phyloP scores from a whole-genome alignment of 2,888 invertebrate genomes.

The Troglohyphantes excavatus region DNA sequence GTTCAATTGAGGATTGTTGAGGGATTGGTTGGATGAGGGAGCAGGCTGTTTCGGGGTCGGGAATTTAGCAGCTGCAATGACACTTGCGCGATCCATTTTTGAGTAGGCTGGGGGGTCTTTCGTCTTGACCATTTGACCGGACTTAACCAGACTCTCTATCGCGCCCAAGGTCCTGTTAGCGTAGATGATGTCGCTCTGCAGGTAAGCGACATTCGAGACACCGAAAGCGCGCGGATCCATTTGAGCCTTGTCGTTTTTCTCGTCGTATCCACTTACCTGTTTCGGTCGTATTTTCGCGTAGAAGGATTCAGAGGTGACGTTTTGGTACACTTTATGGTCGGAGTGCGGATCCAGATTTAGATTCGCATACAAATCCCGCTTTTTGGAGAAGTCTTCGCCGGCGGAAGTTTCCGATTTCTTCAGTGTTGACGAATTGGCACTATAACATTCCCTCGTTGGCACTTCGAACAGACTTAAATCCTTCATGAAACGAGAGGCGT shows the following conservation, averaged over 20 bases:
- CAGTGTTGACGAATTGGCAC: conserved; percentile 71
- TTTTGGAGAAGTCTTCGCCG: conserved; percentile 79
- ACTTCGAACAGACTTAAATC: conserved; percentile 80
- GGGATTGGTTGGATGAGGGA: not conserved
- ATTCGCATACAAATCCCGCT: conserved; percentile 79
- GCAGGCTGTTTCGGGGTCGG: conserved; percentile 67
- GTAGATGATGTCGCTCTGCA: conserved; percentile 15
- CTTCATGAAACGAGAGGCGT: conserved; percentile 79
- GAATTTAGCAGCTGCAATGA: conserved; percentile 88
- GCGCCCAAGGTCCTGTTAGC: conserved; percentile 64
- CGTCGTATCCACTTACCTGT: conserved; percentile 46
- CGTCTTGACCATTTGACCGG: conserved; percentile 40
- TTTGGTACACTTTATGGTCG: conserved; percentile 18
- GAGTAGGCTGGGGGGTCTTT: conserved; percentile 73
- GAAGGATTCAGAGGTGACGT: conserved; percentile 44
- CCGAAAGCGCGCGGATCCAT: conserved; percentile 20
- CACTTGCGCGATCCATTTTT: conserved; percentile 89
- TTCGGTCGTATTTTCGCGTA: conserved; percentile 73
- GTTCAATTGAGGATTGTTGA: conserved; percentile 29
- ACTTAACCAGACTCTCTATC: conserved; percentile 73
- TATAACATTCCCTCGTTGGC: conserved; percentile 73
- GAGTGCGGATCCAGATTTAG: conserved; percentile 61
- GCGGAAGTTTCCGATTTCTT: conserved; percentile 79
- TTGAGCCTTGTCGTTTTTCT: not conserved
- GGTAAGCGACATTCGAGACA: conserved; percentile 52